A percentile compares a stretch with the other conserved stretches of the same genome.
These are phyloP conservation scores for Erpobdella octoculata DNA, from an alignment of 2,888 invertebrate species.

Conservation along the genomic window DNA sequence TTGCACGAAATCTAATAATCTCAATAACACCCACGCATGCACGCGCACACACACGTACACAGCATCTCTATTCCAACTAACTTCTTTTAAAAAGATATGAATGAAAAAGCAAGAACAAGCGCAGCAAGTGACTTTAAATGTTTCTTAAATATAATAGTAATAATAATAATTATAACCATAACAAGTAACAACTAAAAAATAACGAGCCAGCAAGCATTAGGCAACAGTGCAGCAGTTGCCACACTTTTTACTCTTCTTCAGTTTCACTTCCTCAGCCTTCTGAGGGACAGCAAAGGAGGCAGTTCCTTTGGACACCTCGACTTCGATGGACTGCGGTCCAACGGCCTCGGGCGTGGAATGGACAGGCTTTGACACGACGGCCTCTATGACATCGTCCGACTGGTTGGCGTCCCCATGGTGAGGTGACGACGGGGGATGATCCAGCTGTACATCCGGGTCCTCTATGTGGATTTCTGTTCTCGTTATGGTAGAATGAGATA, in stretches of 20 bases:
- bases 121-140: no score
- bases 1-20: no score
- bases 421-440: background rate
- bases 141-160: no score
- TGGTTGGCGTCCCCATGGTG: background rate
- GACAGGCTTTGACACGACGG: background rate
- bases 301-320: conserved; percentile 26
- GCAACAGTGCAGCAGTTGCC: conserved; percentile 5
- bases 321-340: conserved; percentile 5
- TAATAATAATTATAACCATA: background rate
- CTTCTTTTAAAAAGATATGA: no score
- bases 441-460: conserved; percentile 37
- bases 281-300: conserved; percentile 22
- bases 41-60: no score
- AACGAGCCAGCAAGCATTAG: no score
- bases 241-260: conserved; percentile 29
- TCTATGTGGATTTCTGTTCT: conserved; percentile 46
- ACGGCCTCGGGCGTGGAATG: background rate
- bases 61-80: no score
- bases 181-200: background rate
- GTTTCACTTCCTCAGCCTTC: conserved; percentile 29
- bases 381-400: background rate
- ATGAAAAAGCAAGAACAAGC: no score
- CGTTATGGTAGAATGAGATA: conserved; percentile 59
- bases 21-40: no score